Evolutionary conservation across 2,113 vertebrate species (phyloP).

Genomic region (Potamarius usumacintae): DNA sequence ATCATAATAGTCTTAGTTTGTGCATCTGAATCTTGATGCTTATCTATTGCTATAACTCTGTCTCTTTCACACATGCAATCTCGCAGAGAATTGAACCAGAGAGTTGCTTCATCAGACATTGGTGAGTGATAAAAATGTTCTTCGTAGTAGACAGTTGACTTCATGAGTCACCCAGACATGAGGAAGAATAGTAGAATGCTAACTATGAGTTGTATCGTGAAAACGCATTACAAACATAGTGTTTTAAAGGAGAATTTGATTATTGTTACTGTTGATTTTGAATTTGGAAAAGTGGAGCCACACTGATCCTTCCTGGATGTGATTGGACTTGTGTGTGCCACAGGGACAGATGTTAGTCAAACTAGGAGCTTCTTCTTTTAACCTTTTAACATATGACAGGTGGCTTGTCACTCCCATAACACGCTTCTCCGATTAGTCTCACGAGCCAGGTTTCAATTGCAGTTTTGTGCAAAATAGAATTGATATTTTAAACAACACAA

Average conservation of each 20-base stretch:
- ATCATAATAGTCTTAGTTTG: background rate
- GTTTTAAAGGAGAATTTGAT: background rate
- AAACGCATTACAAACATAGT: background rate
- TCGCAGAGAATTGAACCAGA: constrained; percentile 60
- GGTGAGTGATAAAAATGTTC: constrained; percentile 54
- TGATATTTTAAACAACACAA: no score
- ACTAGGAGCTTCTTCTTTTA: background rate
- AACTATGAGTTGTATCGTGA: background rate
- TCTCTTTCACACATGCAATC: background rate
- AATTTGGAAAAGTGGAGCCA: background rate
- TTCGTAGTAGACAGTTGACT: background rate
- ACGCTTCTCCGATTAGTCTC: background rate
- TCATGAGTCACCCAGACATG: background rate
- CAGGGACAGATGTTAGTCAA: background rate
- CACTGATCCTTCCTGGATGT: background rate
- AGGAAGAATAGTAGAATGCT: background rate
- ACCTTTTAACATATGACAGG: background rate
- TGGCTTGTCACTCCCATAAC: background rate
- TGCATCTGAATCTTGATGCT: background rate
- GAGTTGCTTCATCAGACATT: constrained; percentile 60
- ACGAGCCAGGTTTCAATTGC: no score
- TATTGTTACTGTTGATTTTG: background rate
- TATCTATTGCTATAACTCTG: background rate
- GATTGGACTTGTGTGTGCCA: background rate
- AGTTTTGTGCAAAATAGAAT: no score